Base-by-base conservation (phyloP, 2,797 vertebrate genomes). In the Lagocephalus sceleratus region DNA sequence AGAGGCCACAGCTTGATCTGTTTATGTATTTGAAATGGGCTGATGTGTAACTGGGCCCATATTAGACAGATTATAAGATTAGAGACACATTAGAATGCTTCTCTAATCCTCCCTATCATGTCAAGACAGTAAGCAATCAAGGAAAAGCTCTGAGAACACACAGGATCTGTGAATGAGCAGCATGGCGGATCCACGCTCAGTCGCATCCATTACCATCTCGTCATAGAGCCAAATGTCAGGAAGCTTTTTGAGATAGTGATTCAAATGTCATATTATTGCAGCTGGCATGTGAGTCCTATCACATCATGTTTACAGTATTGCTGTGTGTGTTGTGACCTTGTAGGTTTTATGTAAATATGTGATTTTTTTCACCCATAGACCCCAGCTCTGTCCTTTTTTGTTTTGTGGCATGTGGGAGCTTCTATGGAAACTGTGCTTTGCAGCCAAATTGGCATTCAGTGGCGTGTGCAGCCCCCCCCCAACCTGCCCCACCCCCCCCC, bases 371-470 rank as follows among this genome's bases (percentile, higher is more conserved):
- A 22, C 8, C 6, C 16, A 42, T 42, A n/a, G 16, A n/a, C 40
- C 39, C n/a, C 17, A 6, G 6, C 40, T 42, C 40, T 42, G 16
- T 42, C 40, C 15, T 5, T 40, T 19, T 19, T 50, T 57, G 41
- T 78, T 63, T 62, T 20, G 48, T 62, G 40, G 23, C 46, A 7
- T 17, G 64, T 51, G 60, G 55, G 71, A 61, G 76, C 71, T 58
- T 75, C 62, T 75, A 70, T 59, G 75, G 79, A 85, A 87, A 77
- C 62, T 48, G 74, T 65, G 68, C 78, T 85, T 76, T 76, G 73
- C 77, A 71, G 83, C 75, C 69, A 85, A 81, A 90, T 89, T 90
- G 89, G 85, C 86, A 89, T 89, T 87, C 87, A 84, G 66, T 66
- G 73, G 79, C 73, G 81, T 84, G 71, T 79, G 73, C 79, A 47